phyloP scores from a whole-genome alignment of 2,113 vertebrate genomes.

The Rhipidura dahli region DNA sequence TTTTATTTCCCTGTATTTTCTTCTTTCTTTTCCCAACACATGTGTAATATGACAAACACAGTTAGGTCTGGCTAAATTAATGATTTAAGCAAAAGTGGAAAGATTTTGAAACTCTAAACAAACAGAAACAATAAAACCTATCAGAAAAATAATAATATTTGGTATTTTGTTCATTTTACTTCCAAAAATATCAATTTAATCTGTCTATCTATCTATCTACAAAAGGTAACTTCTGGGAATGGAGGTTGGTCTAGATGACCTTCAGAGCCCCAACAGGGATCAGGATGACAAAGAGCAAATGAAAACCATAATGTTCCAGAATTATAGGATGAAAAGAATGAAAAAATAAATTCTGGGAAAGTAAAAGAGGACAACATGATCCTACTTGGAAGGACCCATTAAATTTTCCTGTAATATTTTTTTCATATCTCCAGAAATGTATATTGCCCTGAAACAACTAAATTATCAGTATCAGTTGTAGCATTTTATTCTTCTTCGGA shows the following conservation, averaged over 20 bases:
- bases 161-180: neutral
- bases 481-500: neutral
- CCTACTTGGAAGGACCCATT: neutral
- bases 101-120: neutral
- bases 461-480: neutral
- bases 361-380: neutral
- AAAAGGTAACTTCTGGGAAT: neutral
- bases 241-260: neutral
- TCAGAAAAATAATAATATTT: neutral
- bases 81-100: neutral
- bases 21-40: neutral
- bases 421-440: neutral
- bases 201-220: too few relatives aligned
- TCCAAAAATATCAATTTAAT: neutral
- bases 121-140: neutral
- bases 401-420: neutral
- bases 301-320: neutral
- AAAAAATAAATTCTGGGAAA: neutral
- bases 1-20: neutral
- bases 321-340: neutral
- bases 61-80: neutral
- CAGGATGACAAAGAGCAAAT: neutral
- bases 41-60: neutral
- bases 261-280: neutral
- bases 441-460: neutral